phyloP scores from a whole-genome alignment of 37 sponge, comb jelly and placozoan species.

The Hexactinellida sp. region DNA sequence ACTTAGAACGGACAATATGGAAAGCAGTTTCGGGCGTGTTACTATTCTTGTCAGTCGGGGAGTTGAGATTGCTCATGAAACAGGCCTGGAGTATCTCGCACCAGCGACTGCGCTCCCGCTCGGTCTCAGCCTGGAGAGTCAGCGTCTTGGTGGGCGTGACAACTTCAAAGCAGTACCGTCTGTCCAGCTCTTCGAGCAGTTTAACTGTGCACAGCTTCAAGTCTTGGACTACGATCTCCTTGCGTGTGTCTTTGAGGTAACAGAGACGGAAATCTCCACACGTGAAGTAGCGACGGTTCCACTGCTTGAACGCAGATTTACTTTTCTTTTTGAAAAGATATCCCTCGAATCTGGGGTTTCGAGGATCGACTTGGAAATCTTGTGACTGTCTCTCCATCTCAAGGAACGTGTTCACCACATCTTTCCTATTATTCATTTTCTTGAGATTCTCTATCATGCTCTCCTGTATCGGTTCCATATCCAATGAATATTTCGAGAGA shows the following conservation, averaged over 20 bases:
- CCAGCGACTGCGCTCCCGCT: neutral
- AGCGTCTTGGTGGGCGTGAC: neutral
- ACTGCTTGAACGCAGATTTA: conserved; percentile 1
- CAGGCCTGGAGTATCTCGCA: neutral
- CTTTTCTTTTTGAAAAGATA: conserved; percentile 14
- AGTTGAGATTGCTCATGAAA: conserved; percentile 1
- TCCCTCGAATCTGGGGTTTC: neutral
- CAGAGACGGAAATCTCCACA: conserved; percentile 16
- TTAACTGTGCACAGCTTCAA: neutral
- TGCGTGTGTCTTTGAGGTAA: neutral
- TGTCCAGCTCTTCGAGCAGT: neutral
- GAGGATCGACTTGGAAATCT: neutral
- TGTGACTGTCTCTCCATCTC: neutral
- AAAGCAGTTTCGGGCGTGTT: neutral
- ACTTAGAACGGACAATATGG: neutral
- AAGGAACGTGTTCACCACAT: neutral
- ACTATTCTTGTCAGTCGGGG: neutral
- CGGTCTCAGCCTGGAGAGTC: neutral
- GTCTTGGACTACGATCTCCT: neutral
- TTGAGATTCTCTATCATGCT: conserved; percentile 4
- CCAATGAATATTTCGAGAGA: neutral
- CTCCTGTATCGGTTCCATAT: conserved; percentile 1
- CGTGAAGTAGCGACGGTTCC: neutral
- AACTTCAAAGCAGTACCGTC: neutral
- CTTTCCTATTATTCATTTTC: neutral